Percentiles rank a stretch among this genome's conserved stretches.
Conservation (phyloP, 2,888 invertebrate species). For the Synanthedon tipuliformis region DNA sequence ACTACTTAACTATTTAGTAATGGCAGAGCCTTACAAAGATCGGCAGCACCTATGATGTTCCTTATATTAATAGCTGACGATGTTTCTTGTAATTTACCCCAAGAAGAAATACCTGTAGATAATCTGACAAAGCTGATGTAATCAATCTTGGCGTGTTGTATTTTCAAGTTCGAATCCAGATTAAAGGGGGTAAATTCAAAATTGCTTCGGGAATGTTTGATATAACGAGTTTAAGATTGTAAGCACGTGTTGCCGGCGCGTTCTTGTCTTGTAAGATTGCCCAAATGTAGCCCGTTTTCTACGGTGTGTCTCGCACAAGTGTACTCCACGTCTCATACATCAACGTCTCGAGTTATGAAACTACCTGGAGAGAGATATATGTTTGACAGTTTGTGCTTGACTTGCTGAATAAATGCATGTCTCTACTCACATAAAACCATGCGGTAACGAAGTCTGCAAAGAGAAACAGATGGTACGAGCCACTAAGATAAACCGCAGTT, state of each 20-base stretch:
- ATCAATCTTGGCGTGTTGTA: constrained; percentile 17
- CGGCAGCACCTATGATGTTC: too few relatives aligned
- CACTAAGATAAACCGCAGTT: constrained; percentile 30
- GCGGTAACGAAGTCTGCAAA: background rate
- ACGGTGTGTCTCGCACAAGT: constrained; percentile 14
- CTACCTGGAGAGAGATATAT: constrained; percentile 43
- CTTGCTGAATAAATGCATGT: background rate
- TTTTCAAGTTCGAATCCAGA: constrained; percentile 33
- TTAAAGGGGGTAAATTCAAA: constrained; percentile 49
- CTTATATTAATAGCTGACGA: too few relatives aligned
- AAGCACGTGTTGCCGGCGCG: constrained; percentile 44
- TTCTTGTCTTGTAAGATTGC: constrained; percentile 36
- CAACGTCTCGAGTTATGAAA: constrained; percentile 54
- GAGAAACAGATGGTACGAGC: constrained; percentile 32
- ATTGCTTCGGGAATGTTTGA: constrained; percentile 42
- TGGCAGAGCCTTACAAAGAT: too few relatives aligned
- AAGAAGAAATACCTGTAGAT: constrained; percentile 4
- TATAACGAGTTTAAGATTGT: constrained; percentile 61
- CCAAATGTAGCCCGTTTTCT: constrained; percentile 36
- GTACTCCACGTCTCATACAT: constrained; percentile 38
- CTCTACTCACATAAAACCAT: background rate
- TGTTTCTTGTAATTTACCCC: constrained; percentile 8
- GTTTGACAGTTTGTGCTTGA: constrained; percentile 33
- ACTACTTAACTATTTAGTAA: constrained; percentile 1
- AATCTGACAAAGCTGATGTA: constrained; percentile 11